Base-by-base conservation (phyloP, 92 coral and sea anemone species). In the Porites rus region DNA sequence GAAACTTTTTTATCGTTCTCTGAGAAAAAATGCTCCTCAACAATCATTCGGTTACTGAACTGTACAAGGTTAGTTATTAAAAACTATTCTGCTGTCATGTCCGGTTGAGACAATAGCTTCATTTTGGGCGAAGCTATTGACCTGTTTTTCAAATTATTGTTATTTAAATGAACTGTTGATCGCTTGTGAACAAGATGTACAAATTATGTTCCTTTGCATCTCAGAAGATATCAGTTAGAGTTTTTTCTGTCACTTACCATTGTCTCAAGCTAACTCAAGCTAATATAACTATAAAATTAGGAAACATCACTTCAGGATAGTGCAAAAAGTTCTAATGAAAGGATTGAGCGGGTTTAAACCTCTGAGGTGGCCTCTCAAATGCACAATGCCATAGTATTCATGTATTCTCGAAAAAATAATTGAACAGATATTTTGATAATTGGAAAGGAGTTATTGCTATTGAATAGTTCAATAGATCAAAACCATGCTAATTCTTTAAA, bases 361-460 rank as follows among this genome's bases (percentile, higher is more conserved):
- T 58, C 65, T 74, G 18, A 19, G 43, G 46, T n/a, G 50, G 78
- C 18, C n/a, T 7, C 65, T 74, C 5, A 74, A 38, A 38, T 38
- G 46, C 18, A 17, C 20, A 7, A 38, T 7, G 46, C 51, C 16
- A 28, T 38, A 31, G 75, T 38, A 71, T 12, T 38, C 75, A 43
- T 71, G 14, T 54, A 71, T 43, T 71, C 75, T 31, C 46, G 19
- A 12, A 71, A 54, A 31, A 31, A 31, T 38, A 71, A 71, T 71
- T 12, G 54, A 4, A 71, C 28, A 14, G 78, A 24, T n/a, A 28
- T 10, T n/a, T 10, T 9, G 65, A 24, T 51, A 53, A 74, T 74
- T 74, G 54, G 50, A 74, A 74, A 74, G 19, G 78, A 52, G 24
- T 74, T 20, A 74, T 54, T 60, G 64, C 46, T 74, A 2, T 53